A percentile compares a stretch with the other conserved stretches of the same genome.
phyloP scores from a whole-genome alignment of 2,113 vertebrate genomes.

The Zingel zingel region DNA sequence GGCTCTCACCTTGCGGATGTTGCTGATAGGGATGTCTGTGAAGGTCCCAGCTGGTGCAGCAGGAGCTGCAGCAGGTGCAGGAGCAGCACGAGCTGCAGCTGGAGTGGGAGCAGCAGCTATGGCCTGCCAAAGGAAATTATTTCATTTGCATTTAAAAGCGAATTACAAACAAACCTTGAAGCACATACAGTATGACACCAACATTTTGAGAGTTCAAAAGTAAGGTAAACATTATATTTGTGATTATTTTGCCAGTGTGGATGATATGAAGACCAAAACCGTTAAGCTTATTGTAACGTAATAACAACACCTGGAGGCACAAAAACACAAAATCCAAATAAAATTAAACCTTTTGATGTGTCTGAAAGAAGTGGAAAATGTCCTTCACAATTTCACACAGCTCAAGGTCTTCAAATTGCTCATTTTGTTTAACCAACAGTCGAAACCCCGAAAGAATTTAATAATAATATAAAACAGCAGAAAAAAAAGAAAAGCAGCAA shows the following conservation, averaged over 20 bases:
- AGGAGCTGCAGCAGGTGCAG: constrained; percentile 61
- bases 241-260: neutral
- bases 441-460: neutral
- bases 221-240: neutral
- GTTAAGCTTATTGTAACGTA: neutral
- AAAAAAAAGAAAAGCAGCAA: neutral
- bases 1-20: constrained; percentile 92
- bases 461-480: neutral
- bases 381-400: neutral
- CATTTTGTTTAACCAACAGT: neutral
- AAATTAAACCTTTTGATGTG: neutral
- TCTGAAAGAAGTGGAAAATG: neutral
- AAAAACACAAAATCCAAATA: neutral
- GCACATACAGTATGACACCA: neutral
- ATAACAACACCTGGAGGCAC: neutral
- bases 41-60: constrained; percentile 89
- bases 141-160: constrained; percentile 1
- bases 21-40: constrained; percentile 96
- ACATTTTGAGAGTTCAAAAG: neutral
- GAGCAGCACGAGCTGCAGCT: constrained; percentile 69
- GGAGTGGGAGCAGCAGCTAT: constrained; percentile 50
- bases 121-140: constrained; percentile 28
- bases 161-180: neutral
- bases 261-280: neutral
- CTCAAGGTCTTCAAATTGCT: neutral